phyloP scores from a whole-genome alignment of 1,140 invertebrate genomes.

The Dinothrombium tinctorium region DNA sequence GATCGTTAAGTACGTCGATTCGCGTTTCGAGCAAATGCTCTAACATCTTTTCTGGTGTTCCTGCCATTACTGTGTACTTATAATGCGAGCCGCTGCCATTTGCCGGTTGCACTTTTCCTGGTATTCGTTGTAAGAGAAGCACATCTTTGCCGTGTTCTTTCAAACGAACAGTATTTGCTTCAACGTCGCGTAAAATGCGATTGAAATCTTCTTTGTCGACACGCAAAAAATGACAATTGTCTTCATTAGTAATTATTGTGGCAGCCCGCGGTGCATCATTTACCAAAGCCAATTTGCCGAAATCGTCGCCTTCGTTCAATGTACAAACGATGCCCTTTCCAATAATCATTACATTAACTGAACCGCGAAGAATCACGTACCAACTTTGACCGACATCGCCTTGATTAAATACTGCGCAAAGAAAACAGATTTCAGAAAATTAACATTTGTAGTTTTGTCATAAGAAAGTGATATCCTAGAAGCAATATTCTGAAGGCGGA shows the following conservation, averaged over 20 bases:
- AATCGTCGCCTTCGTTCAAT: conserved; percentile 62
- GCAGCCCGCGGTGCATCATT: conserved; percentile 67
- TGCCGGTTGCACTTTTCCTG: neutral
- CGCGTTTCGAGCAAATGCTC: conserved; percentile 62
- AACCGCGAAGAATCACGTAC: conserved; percentile 63
- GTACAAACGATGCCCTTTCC: conserved; percentile 62
- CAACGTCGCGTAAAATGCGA: conserved; percentile 51
- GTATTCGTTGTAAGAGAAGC: conserved; percentile 19
- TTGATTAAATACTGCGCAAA: conserved; percentile 52
- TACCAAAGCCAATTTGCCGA: conserved; percentile 61
- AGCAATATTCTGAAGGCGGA: too few species aligned
- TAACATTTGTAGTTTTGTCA: too few species aligned
- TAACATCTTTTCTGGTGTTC: conserved; percentile 61
- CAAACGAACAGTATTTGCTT: conserved; percentile 60
- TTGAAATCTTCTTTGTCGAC: conserved; percentile 76
- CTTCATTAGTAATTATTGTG: conserved; percentile 53
- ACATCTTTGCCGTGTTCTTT: conserved; percentile 65
- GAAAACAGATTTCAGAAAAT: too few species aligned
- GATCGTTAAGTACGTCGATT: conserved; percentile 19
- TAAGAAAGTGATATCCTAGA: too few species aligned
- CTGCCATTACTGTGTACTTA: conserved; percentile 70
- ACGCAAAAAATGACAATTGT: conserved; percentile 57
- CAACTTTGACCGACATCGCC: conserved; percentile 67
- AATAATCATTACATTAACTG: conserved; percentile 61
- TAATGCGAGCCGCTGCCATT: neutral